These are phyloP conservation scores for Anolis carolinensis DNA, from an alignment of 2,113 vertebrate genomes.

Conservation along the genomic window DNA sequence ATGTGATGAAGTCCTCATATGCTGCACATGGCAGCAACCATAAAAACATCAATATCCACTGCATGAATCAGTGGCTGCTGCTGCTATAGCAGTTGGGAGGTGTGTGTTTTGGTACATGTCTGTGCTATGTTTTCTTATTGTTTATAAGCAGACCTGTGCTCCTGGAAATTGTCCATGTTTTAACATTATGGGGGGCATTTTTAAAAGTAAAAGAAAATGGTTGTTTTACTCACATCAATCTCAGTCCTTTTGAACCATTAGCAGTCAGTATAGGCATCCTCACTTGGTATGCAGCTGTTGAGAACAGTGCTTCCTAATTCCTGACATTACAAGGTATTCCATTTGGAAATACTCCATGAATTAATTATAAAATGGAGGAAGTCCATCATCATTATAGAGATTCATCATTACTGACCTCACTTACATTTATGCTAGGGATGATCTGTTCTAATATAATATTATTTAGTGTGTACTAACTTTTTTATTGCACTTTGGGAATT, in stretches of 20 bases:
- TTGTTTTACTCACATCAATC: not conserved
- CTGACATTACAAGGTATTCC: not conserved
- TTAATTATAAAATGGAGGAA: conserved; percentile 63
- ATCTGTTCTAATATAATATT: conserved; percentile 49
- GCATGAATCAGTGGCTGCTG: too few relatives aligned
- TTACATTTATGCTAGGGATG: conserved; percentile 58
- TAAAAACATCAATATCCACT: not conserved
- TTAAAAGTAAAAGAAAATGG: too few relatives aligned
- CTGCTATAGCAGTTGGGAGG: too few relatives aligned
- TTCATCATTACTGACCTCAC: conserved; percentile 55
- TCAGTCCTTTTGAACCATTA: not conserved
- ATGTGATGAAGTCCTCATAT: too few relatives aligned
- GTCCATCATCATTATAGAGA: conserved; percentile 43
- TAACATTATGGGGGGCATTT: too few relatives aligned
- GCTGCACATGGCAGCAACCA: not conserved
- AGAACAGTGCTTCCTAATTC: not conserved
- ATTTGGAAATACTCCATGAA: conserved; percentile 47
- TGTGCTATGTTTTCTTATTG: too few relatives aligned
- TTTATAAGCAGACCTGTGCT: too few relatives aligned
- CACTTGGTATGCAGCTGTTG: not conserved
- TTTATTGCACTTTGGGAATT: conserved; percentile 59
- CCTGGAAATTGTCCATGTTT: too few relatives aligned
- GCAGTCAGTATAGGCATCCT: not conserved
- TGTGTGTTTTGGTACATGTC: too few relatives aligned
- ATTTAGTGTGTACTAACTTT: conserved; percentile 34